Evolutionary conservation across 2,797 vertebrate genomes (phyloP).

Genomic region (Labeo calbasu): DNA sequence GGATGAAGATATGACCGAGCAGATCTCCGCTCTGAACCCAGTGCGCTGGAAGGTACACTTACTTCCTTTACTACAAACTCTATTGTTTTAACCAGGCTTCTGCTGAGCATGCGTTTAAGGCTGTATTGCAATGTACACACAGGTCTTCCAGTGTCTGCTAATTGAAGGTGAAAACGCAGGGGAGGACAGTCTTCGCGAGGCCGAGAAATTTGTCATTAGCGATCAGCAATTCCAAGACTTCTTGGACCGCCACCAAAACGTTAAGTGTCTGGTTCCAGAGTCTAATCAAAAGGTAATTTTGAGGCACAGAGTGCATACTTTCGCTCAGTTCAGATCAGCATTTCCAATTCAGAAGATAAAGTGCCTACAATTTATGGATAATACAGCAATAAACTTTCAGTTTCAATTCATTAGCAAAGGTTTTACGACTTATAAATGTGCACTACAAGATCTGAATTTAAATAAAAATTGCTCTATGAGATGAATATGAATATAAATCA

Average conservation of each 20-base stretch:
- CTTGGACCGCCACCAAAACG: constrained; percentile 81
- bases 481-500: not conserved
- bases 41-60: constrained; percentile 91
- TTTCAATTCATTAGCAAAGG: constrained; percentile 18
- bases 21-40: constrained; percentile 82
- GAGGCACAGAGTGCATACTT: not conserved
- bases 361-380: constrained; percentile 11
- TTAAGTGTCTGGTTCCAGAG: constrained; percentile 89
- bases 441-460: not conserved
- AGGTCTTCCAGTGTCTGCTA: constrained; percentile 95
- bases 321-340: not conserved
- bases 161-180: constrained; percentile 93
- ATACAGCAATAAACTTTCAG: not conserved
- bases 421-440: not conserved
- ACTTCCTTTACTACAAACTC: not conserved
- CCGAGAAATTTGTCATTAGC: constrained; percentile 85
- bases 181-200: constrained; percentile 85
- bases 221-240: constrained; percentile 86
- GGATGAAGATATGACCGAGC: constrained; percentile 87
- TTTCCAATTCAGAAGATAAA: not conserved
- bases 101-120: not conserved
- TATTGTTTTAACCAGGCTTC: not conserved
- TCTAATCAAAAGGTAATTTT: constrained; percentile 90
- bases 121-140: constrained; percentile 25
- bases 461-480: not conserved